Evolutionary conservation across 2,113 vertebrate genomes (phyloP), one percentile per base, ranked within the genome.

Genomic region (Oxyruncus cristatus): DNA sequence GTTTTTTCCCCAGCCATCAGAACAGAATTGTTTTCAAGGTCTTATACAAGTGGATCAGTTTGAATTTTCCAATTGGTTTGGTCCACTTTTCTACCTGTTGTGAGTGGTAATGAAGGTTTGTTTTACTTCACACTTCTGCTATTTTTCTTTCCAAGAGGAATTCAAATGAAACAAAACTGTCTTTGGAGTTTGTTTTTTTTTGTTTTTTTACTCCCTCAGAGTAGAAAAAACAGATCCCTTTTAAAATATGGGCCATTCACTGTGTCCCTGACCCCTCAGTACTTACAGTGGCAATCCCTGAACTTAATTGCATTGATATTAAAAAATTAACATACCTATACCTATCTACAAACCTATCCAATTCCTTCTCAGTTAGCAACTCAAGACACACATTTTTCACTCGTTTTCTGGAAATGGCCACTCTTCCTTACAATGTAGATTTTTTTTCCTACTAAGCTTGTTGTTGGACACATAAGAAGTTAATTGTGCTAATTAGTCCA

Each of bases 81-180:
- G 50, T 92, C 50, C 92, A 26, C 52, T 94, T 96, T 90, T 77
- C 85, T 67, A 78, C 80, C 76, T 86, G 73, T 74, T 91, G 70
- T 58, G 44, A 68, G 47, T 37, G 81, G 20, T 16, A 91, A 83
- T 33, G n/a, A 85, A 87, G 22, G 30, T 37, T 84, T 70, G 13
- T 32, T 89, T 89, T 79, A 61, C 41, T 61, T 37, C 49, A 72
- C 28, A 35, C 6, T 90, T 90, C 11, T 46, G 11, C 23, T 59
- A 4, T 35, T 79, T 82, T 94, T 79, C 42, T 85, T 83, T 76
- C 16, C 32, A 68, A 67, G 18, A 88, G 32, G 22, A 68, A 65
- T 53, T 86, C 15, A 82, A 81, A 78, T 3, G 2, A 71, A 72
- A 66, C 26, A 75, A 70, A 92, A 73, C 12, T 44, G 17, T 37